Conservation (phyloP, 2,888 invertebrate species). For the Leistus spinibarbis region DNA sequence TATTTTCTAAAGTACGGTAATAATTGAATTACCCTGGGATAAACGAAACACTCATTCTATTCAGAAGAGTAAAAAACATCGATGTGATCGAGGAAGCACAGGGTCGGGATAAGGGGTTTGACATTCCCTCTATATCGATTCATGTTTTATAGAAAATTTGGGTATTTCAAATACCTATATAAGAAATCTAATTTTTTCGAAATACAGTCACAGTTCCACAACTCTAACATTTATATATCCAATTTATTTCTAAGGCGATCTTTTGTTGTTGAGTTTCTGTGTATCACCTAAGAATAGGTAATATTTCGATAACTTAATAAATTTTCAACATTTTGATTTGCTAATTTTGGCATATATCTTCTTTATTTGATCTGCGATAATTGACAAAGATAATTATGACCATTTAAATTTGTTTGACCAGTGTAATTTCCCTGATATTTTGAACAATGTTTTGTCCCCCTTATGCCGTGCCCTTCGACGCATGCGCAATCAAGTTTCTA, state of each 20-base stretch:
- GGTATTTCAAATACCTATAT: too few species aligned
- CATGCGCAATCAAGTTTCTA: neutral
- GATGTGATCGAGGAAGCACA: neutral
- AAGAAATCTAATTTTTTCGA: too few species aligned
- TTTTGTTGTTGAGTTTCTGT: too few species aligned
- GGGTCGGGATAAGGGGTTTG: neutral
- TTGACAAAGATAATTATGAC: too few species aligned
- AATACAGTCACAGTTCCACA: too few species aligned
- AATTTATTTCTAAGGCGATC: too few species aligned
- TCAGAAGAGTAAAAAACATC: constrained; percentile 49
- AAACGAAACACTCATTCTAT: constrained; percentile 50
- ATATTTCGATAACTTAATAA: too few species aligned
- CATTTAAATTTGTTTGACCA: neutral
- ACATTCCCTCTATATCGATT: neutral
- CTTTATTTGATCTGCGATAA: too few species aligned
- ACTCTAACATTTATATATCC: too few species aligned
- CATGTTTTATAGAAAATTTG: neutral
- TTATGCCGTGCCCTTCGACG: neutral
- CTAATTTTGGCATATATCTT: too few species aligned
- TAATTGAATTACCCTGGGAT: constrained; percentile 51
- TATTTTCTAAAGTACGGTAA: constrained; percentile 48
- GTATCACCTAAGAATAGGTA: too few species aligned
- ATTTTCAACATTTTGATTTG: too few species aligned
- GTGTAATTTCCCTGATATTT: neutral
- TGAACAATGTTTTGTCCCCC: neutral